Evolutionary conservation across 2,888 invertebrate species (phyloP).

Genomic region (Gnatocerus cornutus): DNA sequence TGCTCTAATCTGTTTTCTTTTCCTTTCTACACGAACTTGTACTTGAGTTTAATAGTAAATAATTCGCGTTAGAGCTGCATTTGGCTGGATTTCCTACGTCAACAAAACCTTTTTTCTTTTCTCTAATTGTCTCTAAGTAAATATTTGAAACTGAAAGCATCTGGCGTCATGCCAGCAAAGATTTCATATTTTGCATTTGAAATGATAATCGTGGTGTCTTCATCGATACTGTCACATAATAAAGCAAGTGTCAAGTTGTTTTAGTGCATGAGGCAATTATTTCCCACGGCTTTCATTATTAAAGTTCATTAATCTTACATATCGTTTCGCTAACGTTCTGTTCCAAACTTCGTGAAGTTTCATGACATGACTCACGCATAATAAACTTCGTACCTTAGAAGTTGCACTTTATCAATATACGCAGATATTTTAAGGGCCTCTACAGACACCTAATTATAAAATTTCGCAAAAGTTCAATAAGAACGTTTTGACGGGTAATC

Average conservation of each 20-base stretch:
- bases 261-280: slow-evolving; percentile 25
- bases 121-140: slow-evolving; percentile 29
- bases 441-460: slow-evolving; percentile 20
- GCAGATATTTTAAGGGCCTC: slow-evolving; percentile 11
- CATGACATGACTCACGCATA: slow-evolving; percentile 19
- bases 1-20: slow-evolving; percentile 3
- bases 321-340: slow-evolving; percentile 28
- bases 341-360: slow-evolving; percentile 25
- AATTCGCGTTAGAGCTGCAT: slow-evolving; percentile 17
- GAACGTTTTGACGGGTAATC: slow-evolving; percentile 9
- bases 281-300: slow-evolving; percentile 17
- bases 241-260: slow-evolving; percentile 35
- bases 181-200: slow-evolving; percentile 14
- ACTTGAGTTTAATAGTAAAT: slow-evolving; percentile 27
- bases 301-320: slow-evolving; percentile 37
- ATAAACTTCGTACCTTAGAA: slow-evolving; percentile 26
- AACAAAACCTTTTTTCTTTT: slow-evolving; percentile 29
- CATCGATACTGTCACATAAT: slow-evolving; percentile 18
- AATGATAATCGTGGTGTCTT: slow-evolving; percentile 15
- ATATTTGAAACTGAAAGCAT: slow-evolving; percentile 31
- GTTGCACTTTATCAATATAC: slow-evolving; percentile 20
- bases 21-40: slow-evolving; percentile 16
- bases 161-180: slow-evolving; percentile 17
- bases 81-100: slow-evolving; percentile 1
- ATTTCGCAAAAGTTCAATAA: slow-evolving; percentile 13